Conservation (phyloP, 2,113 vertebrate species). For the Kryptolebias marmoratus region DNA sequence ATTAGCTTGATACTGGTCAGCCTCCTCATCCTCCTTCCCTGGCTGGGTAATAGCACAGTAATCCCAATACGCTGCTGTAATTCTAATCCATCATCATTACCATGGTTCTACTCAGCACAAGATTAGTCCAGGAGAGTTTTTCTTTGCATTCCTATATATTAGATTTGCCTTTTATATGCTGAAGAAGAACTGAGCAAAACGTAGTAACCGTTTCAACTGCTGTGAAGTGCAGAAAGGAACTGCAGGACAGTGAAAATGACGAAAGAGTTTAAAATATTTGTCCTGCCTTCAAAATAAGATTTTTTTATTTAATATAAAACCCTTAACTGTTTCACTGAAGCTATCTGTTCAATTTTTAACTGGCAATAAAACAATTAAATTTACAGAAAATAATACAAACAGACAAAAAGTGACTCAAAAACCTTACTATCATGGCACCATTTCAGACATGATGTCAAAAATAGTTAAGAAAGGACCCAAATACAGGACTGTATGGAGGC, state of each 20-base stretch:
- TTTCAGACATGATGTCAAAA: too few relatives aligned
- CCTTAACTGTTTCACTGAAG: too few relatives aligned
- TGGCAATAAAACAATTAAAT: too few relatives aligned
- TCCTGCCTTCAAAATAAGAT: too few relatives aligned
- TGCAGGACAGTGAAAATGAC: neutral
- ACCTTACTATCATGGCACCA: too few relatives aligned
- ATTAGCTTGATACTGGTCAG: constrained; percentile 81
- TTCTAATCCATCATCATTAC: constrained; percentile 83
- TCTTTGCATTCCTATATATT: constrained; percentile 67
- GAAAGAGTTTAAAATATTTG: too few relatives aligned
- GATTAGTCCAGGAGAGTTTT: constrained; percentile 70
- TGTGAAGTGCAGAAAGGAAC: neutral
- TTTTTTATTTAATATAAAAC: too few relatives aligned
- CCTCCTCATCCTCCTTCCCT: constrained; percentile 70
- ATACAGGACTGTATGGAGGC: too few relatives aligned
- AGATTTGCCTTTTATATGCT: constrained; percentile 44
- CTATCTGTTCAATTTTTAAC: too few relatives aligned
- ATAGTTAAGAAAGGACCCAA: too few relatives aligned
- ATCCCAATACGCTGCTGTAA: constrained; percentile 79
- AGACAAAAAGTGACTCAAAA: too few relatives aligned
- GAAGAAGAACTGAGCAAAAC: constrained; percentile 36
- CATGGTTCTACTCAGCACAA: constrained; percentile 76
- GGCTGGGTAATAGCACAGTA: constrained; percentile 78
- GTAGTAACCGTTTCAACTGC: constrained; percentile 7
- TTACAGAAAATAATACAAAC: too few relatives aligned